Evolutionary conservation across 2,113 vertebrate genomes (phyloP).

Genomic region (Puntigrus tetrazona): DNA sequence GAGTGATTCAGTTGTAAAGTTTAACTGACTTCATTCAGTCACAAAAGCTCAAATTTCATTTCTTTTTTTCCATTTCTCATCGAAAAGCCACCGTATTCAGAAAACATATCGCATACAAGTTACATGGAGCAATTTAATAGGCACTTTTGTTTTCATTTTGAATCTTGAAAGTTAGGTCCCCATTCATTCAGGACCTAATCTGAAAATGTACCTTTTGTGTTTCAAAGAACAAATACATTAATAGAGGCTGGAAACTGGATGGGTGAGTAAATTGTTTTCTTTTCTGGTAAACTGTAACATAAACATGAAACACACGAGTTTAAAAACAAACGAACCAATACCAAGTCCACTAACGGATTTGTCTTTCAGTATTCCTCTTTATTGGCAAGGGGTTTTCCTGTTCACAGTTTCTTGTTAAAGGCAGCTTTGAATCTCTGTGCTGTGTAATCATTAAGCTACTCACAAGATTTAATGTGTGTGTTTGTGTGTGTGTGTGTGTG

Average conservation of each 20-base stretch:
- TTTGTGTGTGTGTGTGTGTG: not conserved
- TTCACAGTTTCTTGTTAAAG: not conserved
- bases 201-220: not conserved
- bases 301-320: not conserved
- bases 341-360: not conserved
- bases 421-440: slow-evolving; percentile 5
- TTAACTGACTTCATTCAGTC: too few relatives aligned
- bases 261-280: too few relatives aligned
- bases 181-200: not conserved
- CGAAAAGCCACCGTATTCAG: not conserved
- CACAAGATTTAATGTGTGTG: slow-evolving; percentile 20
- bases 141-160: not conserved
- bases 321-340: not conserved
- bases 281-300: not conserved
- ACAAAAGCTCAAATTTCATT: too few relatives aligned
- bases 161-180: not conserved
- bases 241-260: not conserved
- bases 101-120: not conserved
- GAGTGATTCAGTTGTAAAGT: not conserved
- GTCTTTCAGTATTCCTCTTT: not conserved
- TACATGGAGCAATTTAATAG: not conserved
- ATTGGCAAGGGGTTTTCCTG: not conserved
- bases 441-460: slow-evolving; percentile 42
- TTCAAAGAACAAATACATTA: not conserved
- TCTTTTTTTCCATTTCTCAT: not conserved